A percentile compares a stretch with the other conserved stretches of the same genome.
Evolutionary conservation across 2,113 vertebrate species (phyloP).

Genomic region (Hippopotamus amphibius): DNA sequence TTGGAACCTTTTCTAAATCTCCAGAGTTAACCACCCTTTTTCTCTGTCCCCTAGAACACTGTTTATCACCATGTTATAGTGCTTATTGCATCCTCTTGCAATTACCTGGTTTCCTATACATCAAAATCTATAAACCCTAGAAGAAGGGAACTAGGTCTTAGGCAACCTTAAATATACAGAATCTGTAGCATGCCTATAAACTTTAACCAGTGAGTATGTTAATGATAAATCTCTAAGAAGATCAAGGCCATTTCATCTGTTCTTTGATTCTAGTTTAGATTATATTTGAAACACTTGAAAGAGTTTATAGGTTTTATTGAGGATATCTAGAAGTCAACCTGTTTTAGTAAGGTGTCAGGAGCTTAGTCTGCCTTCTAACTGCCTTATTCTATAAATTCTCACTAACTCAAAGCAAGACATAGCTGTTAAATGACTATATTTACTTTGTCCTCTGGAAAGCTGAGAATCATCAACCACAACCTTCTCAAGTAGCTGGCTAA

Average conservation of each 20-base stretch:
- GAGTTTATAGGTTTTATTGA: not conserved
- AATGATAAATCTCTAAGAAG: not conserved
- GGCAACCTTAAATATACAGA: not conserved
- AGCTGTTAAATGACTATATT: not conserved
- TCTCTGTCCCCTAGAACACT: not conserved
- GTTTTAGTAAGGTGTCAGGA: not conserved
- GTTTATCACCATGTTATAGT: not conserved
- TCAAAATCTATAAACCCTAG: not conserved
- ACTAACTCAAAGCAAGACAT: not conserved
- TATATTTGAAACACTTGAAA: not conserved
- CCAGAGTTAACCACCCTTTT: not conserved
- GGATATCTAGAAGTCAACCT: not conserved
- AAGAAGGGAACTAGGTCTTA: not conserved
- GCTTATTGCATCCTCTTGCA: not conserved
- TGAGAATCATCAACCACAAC: not conserved
- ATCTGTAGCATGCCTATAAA: not conserved
- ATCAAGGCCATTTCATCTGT: not conserved
- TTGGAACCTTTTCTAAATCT: not conserved
- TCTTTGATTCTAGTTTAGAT: constrained; percentile 17
- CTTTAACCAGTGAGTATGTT: not conserved
- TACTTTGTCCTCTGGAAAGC: constrained; percentile 21
- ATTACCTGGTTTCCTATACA: not conserved
- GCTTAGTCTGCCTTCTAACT: not conserved
- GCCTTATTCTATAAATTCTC: not conserved
- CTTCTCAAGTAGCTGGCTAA: constrained; percentile 14